Percentiles rank a stretch among this genome's conserved stretches.
Conservation (phyloP, 1,140 invertebrate species). For the Ylistrum balloti region DNA sequence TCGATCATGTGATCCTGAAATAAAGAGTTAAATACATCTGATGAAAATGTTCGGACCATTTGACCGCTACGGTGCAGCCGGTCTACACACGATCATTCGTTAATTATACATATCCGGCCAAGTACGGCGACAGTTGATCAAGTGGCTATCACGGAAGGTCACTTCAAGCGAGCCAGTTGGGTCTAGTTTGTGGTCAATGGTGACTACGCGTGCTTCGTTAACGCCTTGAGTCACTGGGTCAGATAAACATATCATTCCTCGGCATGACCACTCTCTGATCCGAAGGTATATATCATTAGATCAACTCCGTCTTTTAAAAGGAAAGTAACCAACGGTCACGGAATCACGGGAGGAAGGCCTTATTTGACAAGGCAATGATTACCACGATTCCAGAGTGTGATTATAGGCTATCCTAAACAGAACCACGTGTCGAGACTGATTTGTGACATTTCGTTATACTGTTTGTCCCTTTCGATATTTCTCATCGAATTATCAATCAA, state of each 20-base stretch:
- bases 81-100: not conserved
- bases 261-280: not conserved
- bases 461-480: too few species aligned
- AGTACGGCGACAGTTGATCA: not conserved
- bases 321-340: not conserved
- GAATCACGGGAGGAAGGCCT: not conserved
- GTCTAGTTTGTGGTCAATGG: not conserved
- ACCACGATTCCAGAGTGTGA: not conserved
- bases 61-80: not conserved
- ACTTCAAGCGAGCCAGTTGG: not conserved
- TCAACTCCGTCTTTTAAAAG: not conserved
- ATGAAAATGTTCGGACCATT: not conserved
- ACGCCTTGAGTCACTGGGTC: not conserved
- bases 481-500: too few species aligned
- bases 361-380: not conserved
- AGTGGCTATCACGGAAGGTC: not conserved
- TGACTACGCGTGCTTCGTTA: constrained; percentile 8
- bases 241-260: not conserved
- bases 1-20: too few species aligned
- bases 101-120: not conserved
- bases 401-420: not conserved
- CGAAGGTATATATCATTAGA: not conserved
- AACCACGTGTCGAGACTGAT: not conserved
- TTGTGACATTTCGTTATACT: not conserved
- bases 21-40: too few species aligned